phyloP scores from a whole-genome alignment of 2,113 vertebrate species.

The Nymphicus hollandicus region DNA sequence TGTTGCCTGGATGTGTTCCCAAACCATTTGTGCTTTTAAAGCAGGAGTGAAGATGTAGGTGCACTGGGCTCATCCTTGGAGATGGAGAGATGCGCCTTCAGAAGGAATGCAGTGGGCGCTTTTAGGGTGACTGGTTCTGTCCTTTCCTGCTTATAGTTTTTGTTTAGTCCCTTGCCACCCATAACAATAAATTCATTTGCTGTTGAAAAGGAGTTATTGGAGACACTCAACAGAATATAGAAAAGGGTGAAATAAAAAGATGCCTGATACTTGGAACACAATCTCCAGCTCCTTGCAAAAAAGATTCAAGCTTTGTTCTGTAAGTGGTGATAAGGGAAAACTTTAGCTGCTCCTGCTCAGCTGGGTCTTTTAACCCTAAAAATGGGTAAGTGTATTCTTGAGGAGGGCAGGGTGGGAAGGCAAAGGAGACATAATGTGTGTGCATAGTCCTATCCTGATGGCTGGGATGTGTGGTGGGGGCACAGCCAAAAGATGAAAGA shows the following conservation, averaged over 20 bases:
- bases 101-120: rapidly evolving
- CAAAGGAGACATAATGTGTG: background rate
- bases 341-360: background rate
- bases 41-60: background rate
- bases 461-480: rapidly evolving
- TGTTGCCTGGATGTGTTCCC: background rate
- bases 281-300: background rate
- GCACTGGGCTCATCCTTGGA: background rate
- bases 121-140: background rate
- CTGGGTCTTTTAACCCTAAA: background rate
- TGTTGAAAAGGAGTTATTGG: background rate
- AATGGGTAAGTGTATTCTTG: background rate
- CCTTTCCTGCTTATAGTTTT: background rate
- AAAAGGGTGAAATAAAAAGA: background rate
- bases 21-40: background rate
- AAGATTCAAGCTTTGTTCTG: background rate
- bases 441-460: background rate
- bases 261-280: background rate
- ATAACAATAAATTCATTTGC: background rate
- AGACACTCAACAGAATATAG: background rate
- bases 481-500: background rate
- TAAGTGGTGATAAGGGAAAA: background rate
- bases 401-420: background rate
- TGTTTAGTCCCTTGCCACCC: background rate
- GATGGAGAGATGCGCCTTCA: background rate